Base-by-base conservation (phyloP, 1,140 invertebrate genomes). In the Eupeodes corollae region DNA sequence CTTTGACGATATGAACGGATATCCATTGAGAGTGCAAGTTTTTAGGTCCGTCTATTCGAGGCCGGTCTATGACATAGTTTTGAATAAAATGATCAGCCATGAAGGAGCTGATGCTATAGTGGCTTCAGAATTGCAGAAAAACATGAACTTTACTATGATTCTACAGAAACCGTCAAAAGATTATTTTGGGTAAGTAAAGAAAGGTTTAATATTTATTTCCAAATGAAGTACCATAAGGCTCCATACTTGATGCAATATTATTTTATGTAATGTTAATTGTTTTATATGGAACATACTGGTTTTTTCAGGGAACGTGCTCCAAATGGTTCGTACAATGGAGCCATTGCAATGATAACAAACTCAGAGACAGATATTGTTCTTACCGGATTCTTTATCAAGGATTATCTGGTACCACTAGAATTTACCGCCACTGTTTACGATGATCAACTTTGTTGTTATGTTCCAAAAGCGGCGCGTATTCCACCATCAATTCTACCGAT, bases 371-470 rank as follows among this genome's bases (percentile, higher is more conserved):
- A 71, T 41, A 59, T 72, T 6, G 58, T 58, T 8, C 52, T 73
- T 15, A 68, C 68, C 19, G 63, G 66, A 3, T 69, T 64, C 31
- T 73, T 72, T 19, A 61, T 73, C 14, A 69, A 70, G 47, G 67
- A 69, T 11, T 71, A 72, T 49, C 43, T 67, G 26, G 58, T 65
- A 26, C 57, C 60, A 26, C 52, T 72, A 50, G 60, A 60, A 41
- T 71, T 69, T 46, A 59, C 64, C 0, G 52, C 56, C 15, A 50
- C 65, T 5, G 58, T 70, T 19, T 64, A 67, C 42, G 59, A 60
- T 19, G 70, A 72, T 33, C 47, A 69, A 46, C 38, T 72, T 30
- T 72, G 70, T 49, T 61, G 70, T 14, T 67, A 71, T 44, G 70
- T 70, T 6, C 64, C 61, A 9, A 70, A 70, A 42, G 60, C 68